Evolutionary conservation across 2,888 invertebrate species (phyloP).

Genomic region (Meta bourneti): DNA sequence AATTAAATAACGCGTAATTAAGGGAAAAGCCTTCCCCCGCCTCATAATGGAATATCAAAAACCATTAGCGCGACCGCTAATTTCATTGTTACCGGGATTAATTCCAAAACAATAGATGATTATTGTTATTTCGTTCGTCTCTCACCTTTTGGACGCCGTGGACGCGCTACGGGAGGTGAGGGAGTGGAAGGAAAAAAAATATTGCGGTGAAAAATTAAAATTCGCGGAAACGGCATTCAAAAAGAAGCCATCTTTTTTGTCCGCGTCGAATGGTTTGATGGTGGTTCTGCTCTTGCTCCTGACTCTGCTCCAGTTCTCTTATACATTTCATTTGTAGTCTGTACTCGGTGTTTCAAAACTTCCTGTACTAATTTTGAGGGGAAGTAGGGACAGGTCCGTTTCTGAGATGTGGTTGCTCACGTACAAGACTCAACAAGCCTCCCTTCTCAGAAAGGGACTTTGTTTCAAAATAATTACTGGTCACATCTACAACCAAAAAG

Average conservation of each 20-base stretch:
- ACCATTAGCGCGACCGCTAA: conserved; percentile 76
- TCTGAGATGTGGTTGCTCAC: too few species aligned
- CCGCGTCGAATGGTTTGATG: not conserved
- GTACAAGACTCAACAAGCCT: too few species aligned
- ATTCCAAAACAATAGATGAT: conserved; percentile 76
- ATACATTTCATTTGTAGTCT: not conserved
- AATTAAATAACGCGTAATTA: conserved; percentile 77
- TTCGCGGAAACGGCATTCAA: conserved; percentile 24
- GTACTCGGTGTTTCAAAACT: not conserved
- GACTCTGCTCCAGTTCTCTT: not conserved
- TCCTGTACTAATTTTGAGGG: too few species aligned
- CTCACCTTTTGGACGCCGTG: conserved; percentile 54
- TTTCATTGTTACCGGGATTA: conserved; percentile 76
- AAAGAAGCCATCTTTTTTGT: conserved; percentile 40
- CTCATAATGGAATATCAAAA: conserved; percentile 76
- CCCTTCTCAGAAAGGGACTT: too few species aligned
- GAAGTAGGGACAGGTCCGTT: too few species aligned
- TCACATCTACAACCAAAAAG: too few species aligned
- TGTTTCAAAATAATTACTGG: too few species aligned
- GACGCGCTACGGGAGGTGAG: conserved; percentile 15
- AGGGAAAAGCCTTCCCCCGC: conserved; percentile 66
- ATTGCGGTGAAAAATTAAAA: conserved; percentile 62
- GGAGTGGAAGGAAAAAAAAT: conserved; percentile 5
- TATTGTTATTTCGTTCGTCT: conserved; percentile 73
- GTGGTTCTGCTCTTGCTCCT: not conserved